These are phyloP conservation scores for Aldabrachelys gigantea DNA, from an alignment of 2,113 vertebrate genomes.

Conservation along the genomic window DNA sequence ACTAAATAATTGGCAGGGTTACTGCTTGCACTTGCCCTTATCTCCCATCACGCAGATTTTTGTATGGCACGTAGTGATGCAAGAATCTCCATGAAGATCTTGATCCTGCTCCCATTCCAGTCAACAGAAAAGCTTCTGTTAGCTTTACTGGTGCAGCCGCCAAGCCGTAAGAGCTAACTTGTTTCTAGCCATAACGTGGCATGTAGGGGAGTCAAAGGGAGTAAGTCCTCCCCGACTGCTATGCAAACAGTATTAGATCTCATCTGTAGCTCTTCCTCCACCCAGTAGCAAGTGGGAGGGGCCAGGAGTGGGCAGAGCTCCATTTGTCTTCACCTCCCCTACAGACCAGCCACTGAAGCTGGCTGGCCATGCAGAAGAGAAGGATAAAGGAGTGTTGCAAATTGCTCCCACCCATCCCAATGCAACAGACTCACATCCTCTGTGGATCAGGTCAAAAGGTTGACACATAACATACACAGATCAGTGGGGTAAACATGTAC, in stretches of 20 bases:
- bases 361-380: neutral
- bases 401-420: neutral
- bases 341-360: neutral
- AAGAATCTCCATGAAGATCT: neutral
- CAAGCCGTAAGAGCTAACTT: neutral
- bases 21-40: neutral
- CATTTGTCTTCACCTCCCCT: neutral
- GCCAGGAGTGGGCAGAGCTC: neutral
- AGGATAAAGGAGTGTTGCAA: neutral
- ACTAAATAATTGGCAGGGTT: neutral
- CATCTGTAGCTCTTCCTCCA: neutral
- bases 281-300: neutral
- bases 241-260: neutral
- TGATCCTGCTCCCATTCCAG: too few relatives aligned
- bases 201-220: neutral
- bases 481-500: neutral
- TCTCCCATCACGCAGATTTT: neutral
- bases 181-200: neutral
- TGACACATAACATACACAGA: neutral
- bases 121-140: neutral
- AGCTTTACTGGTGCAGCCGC: neutral
- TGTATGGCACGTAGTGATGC: fast-evolving
- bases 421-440: neutral
- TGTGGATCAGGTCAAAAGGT: neutral
- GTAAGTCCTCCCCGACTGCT: too few relatives aligned